A percentile compares a stretch with the other conserved stretches of the same genome.
Evolutionary conservation across 2,888 invertebrate species (phyloP).

Genomic region (Leptinotarsa juncta): DNA sequence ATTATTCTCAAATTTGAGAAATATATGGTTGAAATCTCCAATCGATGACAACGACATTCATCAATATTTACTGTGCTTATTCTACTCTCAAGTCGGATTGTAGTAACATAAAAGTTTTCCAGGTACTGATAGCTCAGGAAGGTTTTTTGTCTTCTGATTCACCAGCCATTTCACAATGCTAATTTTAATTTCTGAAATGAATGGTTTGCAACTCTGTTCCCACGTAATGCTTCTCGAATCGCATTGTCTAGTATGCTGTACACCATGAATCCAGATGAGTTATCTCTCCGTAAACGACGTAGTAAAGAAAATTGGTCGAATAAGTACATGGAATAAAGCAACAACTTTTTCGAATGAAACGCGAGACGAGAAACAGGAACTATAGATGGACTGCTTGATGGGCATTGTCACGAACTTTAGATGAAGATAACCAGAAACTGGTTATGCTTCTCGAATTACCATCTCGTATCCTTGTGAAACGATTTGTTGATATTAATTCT

Average conservation of each 20-base stretch:
- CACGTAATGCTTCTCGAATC: slow-evolving; percentile 10
- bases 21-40: too few species aligned
- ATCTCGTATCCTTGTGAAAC: slow-evolving; percentile 10
- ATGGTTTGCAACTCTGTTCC: slow-evolving; percentile 10
- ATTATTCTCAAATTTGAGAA: too few species aligned
- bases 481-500: slow-evolving; percentile 11
- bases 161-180: not conserved
- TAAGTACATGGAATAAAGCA: slow-evolving; percentile 25
- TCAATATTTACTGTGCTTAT: too few species aligned
- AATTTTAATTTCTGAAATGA: not conserved
- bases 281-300: not conserved
- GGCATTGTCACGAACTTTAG: slow-evolving; percentile 16
- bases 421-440: slow-evolving; percentile 11
- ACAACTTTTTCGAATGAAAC: slow-evolving; percentile 26
- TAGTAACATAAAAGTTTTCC: too few species aligned
- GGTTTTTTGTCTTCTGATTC: not conserved
- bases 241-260: slow-evolving; percentile 1
- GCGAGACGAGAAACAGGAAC: slow-evolving; percentile 23
- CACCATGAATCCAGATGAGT: slow-evolving; percentile 20
- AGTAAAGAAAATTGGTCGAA: slow-evolving; percentile 24
- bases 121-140: too few species aligned
- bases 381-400: slow-evolving; percentile 17
- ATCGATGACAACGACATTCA: too few species aligned
- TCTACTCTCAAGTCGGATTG: too few species aligned
- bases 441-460: slow-evolving; percentile 9